phyloP scores from a whole-genome alignment of 2,888 invertebrate species.

The Amaurobius ferox region DNA sequence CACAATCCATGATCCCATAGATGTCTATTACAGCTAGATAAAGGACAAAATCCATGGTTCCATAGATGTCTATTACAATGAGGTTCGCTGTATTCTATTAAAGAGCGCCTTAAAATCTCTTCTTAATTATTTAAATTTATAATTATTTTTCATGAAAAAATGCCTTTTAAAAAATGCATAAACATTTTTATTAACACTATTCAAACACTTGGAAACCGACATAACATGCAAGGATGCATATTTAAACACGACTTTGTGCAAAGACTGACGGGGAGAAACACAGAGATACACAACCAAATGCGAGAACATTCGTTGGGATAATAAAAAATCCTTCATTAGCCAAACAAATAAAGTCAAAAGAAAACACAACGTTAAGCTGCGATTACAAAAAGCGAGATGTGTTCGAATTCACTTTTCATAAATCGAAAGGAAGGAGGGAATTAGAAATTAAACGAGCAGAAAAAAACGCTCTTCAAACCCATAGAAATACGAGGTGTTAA shows the following conservation, averaged over 20 bases:
- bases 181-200: background rate
- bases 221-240: constrained; percentile 1
- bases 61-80: background rate
- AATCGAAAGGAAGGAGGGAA: constrained; percentile 45
- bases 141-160: too few relatives aligned
- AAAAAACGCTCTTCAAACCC: constrained; percentile 7
- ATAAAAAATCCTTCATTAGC: constrained; percentile 40
- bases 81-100: background rate
- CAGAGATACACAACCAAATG: constrained; percentile 35
- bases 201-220: background rate
- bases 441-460: constrained; percentile 39
- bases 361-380: constrained; percentile 55
- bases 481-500: constrained; percentile 42
- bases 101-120: too few relatives aligned
- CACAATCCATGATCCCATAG: too few relatives aligned
- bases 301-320: background rate
- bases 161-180: background rate
- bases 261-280: constrained; percentile 3
- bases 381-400: constrained; percentile 40
- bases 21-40: too few relatives aligned
- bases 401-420: constrained; percentile 46
- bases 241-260: background rate
- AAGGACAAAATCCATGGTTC: background rate
- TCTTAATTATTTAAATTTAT: too few relatives aligned
- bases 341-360: constrained; percentile 69